Evolutionary conservation across 1,140 invertebrate genomes (phyloP).

Genomic region (Caenorhabditis inopinata): DNA sequence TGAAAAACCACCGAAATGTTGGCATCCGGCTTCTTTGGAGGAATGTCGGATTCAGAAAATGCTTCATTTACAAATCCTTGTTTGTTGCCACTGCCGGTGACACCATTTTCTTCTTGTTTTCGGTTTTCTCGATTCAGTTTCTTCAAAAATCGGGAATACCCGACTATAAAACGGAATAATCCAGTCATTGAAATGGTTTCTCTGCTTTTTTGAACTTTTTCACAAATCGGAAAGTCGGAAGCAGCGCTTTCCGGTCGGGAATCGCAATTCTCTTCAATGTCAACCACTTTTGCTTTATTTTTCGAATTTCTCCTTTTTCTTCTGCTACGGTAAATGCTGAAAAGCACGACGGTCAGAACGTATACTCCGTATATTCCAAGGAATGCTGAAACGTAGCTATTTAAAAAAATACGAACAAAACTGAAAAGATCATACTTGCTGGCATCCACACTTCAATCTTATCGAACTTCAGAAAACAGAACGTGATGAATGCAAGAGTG

Average conservation of each 20-base stretch:
- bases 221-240: not conserved
- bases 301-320: not conserved
- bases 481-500: slow-evolving; percentile 70
- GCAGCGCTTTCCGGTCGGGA: not conserved
- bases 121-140: not conserved
- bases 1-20: not conserved
- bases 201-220: not conserved
- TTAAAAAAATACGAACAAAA: no score
- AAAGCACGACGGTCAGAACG: slow-evolving; percentile 70
- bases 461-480: slow-evolving; percentile 67
- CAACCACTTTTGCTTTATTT: not conserved
- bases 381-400: slow-evolving; percentile 69
- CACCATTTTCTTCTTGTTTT: not conserved
- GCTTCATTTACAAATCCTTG: not conserved
- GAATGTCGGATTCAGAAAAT: not conserved
- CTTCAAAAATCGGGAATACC: not conserved
- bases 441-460: slow-evolving; percentile 68
- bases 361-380: slow-evolving; percentile 72
- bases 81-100: not conserved
- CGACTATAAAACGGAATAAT: not conserved
- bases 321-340: slow-evolving; percentile 6
- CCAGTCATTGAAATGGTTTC: not conserved
- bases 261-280: not conserved
- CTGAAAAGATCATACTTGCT: slow-evolving; percentile 65
- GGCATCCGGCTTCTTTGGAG: not conserved